Evolutionary conservation across 2,888 invertebrate genomes (phyloP), one percentile per base, ranked within the genome.

Genomic region (Ormyrus labotus): DNA sequence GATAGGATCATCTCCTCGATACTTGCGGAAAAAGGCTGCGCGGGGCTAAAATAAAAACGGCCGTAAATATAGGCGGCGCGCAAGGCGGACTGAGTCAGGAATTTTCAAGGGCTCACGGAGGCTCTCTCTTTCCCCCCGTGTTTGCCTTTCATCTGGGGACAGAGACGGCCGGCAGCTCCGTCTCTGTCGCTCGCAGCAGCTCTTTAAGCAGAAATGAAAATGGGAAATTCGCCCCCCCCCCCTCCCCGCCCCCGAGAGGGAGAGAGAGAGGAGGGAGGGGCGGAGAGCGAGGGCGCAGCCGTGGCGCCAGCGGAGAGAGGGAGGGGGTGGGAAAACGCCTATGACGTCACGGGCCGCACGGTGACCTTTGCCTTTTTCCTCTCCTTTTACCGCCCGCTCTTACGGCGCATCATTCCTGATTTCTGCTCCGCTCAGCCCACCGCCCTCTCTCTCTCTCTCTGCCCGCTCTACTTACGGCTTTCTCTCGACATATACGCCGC

Each of bases 311-410:
- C 47, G 60, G 13, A 34, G 55, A 10, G 5, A 45, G 45, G 50
- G 68, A 58, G 63, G 11, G 50, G 70, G 51, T n/a, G 51, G 77
- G 45, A 70, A 75, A 64, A 50, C 65, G 79, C 77, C 82, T 80
- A 82, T 82, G 80, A 80, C 82, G 82, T 82, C 82, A 82, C 76
- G 51, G 69, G 69, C 68, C 64, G 76, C 73, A 57, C 65, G 76
- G 77, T 77, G 82, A 80, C 82, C 76, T 79, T 79, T 82, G 74
- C 65, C 70, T 81, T 74, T 71, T 70, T 61, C 55, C 53, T 61
- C 77, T 67, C 13, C 61, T 11, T 34, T 11, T 34, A 55, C 34
- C 51, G 80, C 19, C 51, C 73, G 48, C 63, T 61, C 69, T 53
- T 51, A 47, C 80, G 58, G 53, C 64, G 72, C 69, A 67, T 80